Conservation (phyloP, 2,113 vertebrate genomes). For the Hepsetus odoe region DNA sequence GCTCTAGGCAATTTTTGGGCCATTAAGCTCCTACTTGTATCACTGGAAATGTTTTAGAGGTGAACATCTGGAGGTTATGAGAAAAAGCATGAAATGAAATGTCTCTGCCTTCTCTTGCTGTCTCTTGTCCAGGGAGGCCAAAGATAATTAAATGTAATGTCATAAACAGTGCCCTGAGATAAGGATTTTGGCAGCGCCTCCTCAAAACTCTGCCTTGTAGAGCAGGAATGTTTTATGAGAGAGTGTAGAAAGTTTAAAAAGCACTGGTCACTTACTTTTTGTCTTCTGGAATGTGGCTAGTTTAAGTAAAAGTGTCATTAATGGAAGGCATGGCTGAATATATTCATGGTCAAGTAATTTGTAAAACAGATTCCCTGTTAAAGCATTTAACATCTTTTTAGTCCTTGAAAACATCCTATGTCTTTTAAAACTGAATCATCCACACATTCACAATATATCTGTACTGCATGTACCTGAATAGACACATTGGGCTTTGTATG, state of each 20-base stretch:
- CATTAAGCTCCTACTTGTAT: constrained; percentile 78
- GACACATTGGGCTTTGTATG: constrained; percentile 24
- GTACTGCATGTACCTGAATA: not conserved
- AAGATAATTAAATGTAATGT: constrained; percentile 68
- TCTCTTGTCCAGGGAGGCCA: constrained; percentile 72
- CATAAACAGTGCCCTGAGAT: constrained; percentile 52
- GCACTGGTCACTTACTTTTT: not conserved
- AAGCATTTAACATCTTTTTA: not conserved
- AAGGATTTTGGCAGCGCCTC: constrained; percentile 57
- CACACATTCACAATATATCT: not conserved
- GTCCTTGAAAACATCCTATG: not conserved
- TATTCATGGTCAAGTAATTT: constrained; percentile 8
- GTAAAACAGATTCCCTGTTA: not conserved
- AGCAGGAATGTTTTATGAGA: not conserved
- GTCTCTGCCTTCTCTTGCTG: constrained; percentile 65
- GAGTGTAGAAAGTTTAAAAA: not conserved
- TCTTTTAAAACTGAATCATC: constrained; percentile 1
- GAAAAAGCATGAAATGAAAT: constrained; percentile 78
- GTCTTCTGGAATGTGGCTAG: not conserved
- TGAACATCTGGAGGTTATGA: constrained; percentile 81
- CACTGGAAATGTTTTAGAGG: constrained; percentile 75
- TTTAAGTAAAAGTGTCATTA: not conserved
- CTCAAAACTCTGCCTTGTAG: not conserved
- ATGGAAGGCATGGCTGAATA: not conserved
- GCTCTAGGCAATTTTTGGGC: constrained; percentile 74